Base-by-base conservation (phyloP, 2,113 vertebrate species). In the Thryonomys swinderianus region DNA sequence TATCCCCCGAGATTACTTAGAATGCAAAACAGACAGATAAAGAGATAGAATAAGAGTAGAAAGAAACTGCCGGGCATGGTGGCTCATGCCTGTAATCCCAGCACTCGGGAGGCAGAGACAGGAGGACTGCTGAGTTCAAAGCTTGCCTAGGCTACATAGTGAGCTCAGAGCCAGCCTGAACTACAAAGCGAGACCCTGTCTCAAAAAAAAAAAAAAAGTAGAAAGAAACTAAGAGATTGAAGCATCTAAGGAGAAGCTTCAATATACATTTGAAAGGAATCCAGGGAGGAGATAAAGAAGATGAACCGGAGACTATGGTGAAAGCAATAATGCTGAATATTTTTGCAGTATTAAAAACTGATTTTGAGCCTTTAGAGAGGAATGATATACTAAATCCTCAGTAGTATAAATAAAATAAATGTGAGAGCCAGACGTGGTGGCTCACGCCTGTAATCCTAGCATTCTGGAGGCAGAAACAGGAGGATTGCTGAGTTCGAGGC, bases 301-400 rank as follows among this genome's bases (percentile, higher is more conserved):
- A 21, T 51, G 27, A 16, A 18, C 10, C 18, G 53, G 55, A 88
- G 51, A 80, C 1, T 81, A 53, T n/a, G 13, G 37, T 55, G 66
- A 76, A 88, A 96, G 8, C 18, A 94, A 81, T n/a, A 40, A 62
- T 84, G 30, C 25, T 40, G 53, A 91, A 59, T 25, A 64, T 30
- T 45, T 93, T 89, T 78, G 32, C 64, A 95, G 30, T 82, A 59
- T 83, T 91, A 90, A 94, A 91, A 89, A 55, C 25, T 64, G 37
- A 32, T 12, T 66, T 42, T 67, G 5, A 73, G 14, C 87, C 76
- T 90, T 61, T 57, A 55, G 59, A 88, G 64, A 91, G 61, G 93
- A 76, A 91, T 9, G 5, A 45, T 45, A 64, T 9, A 61, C 12
- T 17, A 76, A 76, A 79, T 64, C 82, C 12, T 91, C 61, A 73